phyloP scores from a whole-genome alignment of 1,140 invertebrate species.

The Drosophila oshimai region DNA sequence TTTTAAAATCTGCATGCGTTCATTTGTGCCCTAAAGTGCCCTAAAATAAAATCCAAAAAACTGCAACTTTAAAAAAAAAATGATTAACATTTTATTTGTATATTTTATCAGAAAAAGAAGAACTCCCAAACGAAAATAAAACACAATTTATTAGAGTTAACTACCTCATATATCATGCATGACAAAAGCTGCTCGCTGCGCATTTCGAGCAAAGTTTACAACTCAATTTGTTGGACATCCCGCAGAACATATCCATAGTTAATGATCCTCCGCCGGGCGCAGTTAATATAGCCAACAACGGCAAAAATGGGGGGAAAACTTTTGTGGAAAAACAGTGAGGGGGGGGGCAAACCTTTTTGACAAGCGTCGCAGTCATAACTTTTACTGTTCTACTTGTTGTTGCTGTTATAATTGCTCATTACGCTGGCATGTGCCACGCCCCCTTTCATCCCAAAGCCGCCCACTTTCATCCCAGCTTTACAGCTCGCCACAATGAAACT shows the following conservation, averaged over 20 bases:
- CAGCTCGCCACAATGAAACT: conserved; percentile 77
- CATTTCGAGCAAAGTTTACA: conserved; percentile 20
- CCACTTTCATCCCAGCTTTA: conserved; percentile 38
- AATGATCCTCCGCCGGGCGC: conserved; percentile 29
- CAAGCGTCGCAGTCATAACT: conserved; percentile 76
- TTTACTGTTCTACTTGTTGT: conserved; percentile 56
- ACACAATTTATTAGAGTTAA: conserved; percentile 8
- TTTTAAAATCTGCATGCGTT: too few species aligned
- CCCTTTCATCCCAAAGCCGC: conserved; percentile 1
- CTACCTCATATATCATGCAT: conserved; percentile 10
- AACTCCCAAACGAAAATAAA: background rate
- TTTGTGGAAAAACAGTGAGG: conserved; percentile 26
- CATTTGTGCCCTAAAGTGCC: too few species aligned
- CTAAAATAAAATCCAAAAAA: too few species aligned
- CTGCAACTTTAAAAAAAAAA: too few species aligned
- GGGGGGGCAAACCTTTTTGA: conserved; percentile 59
- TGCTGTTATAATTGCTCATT: conserved; percentile 48
- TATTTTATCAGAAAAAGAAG: background rate
- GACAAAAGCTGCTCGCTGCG: conserved; percentile 9
- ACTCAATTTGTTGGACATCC: conserved; percentile 46
- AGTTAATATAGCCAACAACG: conserved; percentile 31
- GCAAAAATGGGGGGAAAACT: conserved; percentile 4
- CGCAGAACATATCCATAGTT: conserved; percentile 48
- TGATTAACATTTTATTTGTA: too few species aligned
- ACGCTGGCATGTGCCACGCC: conserved; percentile 53